Percentiles rank a stretch among this genome's conserved stretches.
Conservation (phyloP, 2,797 vertebrate species). For the Myiothlypis chrysogaster region DNA sequence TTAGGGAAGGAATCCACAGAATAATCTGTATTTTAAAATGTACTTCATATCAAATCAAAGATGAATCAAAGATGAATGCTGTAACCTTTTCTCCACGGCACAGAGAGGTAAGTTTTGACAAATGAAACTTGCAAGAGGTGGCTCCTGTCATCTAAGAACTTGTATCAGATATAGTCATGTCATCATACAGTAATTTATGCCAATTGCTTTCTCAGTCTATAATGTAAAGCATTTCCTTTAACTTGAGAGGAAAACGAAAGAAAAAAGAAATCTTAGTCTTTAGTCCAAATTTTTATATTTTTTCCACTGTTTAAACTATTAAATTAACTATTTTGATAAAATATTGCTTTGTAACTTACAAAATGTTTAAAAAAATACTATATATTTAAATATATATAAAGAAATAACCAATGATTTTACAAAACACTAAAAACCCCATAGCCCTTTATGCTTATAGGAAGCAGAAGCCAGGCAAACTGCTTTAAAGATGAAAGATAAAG, state of each 20-base stretch:
- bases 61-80: constrained; percentile 31
- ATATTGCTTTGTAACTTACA: background rate
- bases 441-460: background rate
- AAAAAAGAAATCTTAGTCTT: background rate
- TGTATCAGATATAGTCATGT: background rate
- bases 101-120: constrained; percentile 29
- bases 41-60: background rate
- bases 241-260: background rate
- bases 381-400: background rate
- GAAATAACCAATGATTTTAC: background rate
- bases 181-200: constrained; percentile 27
- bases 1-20: background rate
- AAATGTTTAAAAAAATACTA: background rate
- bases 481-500: background rate
- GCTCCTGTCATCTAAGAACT: constrained; percentile 39
- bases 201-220: background rate
- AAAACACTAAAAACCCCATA: fast-evolving
- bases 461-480: background rate
- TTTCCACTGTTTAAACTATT: background rate
- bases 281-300: background rate
- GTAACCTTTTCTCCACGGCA: constrained; percentile 53
- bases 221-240: background rate
- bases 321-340: background rate
- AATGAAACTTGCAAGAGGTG: constrained; percentile 19
- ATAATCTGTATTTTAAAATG: background rate